A percentile compares a stretch with the other conserved stretches of the same genome.
These are phyloP conservation scores for Sarotherodon lohbergeri DNA, from an alignment of 2,113 vertebrate species.

Conservation along the genomic window DNA sequence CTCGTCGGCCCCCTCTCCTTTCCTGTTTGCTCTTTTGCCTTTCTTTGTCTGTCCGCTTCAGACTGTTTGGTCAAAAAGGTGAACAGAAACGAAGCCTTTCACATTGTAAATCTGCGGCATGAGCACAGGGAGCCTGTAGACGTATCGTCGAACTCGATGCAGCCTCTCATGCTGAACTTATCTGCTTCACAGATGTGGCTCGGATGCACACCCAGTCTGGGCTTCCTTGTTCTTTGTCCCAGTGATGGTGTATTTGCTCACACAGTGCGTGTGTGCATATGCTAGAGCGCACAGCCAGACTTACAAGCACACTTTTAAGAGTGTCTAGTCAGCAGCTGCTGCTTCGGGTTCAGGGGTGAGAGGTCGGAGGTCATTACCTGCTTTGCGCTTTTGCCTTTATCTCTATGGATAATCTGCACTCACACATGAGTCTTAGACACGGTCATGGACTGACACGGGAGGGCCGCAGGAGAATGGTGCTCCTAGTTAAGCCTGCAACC, in stretches of 20 bases:
- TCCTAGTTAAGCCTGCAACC: not conserved
- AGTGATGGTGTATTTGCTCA: not conserved
- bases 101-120: not conserved
- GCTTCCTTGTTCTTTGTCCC: not conserved
- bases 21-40: not conserved
- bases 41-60: not conserved
- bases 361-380: constrained; percentile 50
- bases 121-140: not conserved
- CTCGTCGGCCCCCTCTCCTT: not conserved
- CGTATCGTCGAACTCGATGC: not conserved
- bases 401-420: not conserved
- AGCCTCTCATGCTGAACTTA: not conserved
- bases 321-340: constrained; percentile 19
- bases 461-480: not conserved
- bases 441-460: not conserved
- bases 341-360: not conserved
- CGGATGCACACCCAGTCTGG: not conserved
- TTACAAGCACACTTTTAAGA: not conserved
- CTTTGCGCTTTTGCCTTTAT: constrained; percentile 21
- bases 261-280: not conserved
- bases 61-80: not conserved
- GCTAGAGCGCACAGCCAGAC: not conserved
- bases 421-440: not conserved
- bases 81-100: not conserved
- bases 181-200: constrained; percentile 30